Percentiles rank a stretch among this genome's conserved stretches.
phyloP scores from a whole-genome alignment of 2,888 invertebrate genomes.

The Ormyrus nitidulus region DNA sequence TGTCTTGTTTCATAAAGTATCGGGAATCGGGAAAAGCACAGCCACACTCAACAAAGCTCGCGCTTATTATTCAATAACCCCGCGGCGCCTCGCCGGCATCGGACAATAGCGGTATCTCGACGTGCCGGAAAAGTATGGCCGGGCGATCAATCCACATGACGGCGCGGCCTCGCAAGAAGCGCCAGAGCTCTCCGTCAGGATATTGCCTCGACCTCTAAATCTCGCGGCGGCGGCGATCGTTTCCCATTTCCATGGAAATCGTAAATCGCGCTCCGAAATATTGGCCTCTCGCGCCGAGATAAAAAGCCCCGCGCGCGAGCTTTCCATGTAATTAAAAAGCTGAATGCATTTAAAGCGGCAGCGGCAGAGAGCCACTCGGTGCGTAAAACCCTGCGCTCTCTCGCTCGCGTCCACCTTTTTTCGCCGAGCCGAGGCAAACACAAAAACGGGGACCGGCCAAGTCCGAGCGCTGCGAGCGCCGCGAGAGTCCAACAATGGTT shows the following conservation, averaged over 20 bases:
- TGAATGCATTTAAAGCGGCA: slow-evolving; percentile 61
- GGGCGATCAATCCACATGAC: too few species aligned
- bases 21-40: too few species aligned
- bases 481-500: slow-evolving; percentile 65
- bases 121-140: too few species aligned
- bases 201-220: slow-evolving; percentile 15
- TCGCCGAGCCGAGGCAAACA: slow-evolving; percentile 28
- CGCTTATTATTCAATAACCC: too few species aligned
- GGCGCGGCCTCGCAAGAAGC: neutral
- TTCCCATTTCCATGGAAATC: slow-evolving; percentile 68
- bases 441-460: slow-evolving; percentile 9
- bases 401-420: neutral
- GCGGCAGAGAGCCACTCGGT: too few species aligned
- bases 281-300: neutral
- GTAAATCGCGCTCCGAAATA: slow-evolving; percentile 61
- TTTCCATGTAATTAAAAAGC: slow-evolving; percentile 65
- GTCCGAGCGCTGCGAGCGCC: slow-evolving; percentile 34
- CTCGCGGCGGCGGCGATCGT: slow-evolving; percentile 14
- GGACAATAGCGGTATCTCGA: too few species aligned
- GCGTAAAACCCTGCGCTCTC: neutral
- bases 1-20: too few species aligned
- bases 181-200: slow-evolving; percentile 5
- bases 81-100: too few species aligned
- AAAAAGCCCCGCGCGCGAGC: slow-evolving; percentile 15
- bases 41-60: too few species aligned